Base-by-base conservation (phyloP, 30 jellyfish, hydroid and myxozoan species). In the Sanderia malayensis region DNA sequence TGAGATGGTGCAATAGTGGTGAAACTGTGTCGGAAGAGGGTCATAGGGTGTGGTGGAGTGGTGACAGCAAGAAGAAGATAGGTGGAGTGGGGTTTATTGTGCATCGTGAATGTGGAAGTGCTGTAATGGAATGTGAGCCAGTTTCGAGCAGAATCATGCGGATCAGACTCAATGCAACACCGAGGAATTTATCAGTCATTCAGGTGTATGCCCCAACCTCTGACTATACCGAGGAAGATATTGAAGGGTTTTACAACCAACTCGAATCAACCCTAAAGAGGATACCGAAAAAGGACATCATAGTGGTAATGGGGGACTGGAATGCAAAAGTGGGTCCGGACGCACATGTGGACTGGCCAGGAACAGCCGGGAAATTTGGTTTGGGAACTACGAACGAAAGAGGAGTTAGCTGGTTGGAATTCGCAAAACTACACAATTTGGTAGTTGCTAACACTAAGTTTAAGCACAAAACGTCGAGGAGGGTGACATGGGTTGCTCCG, bases 171-270 rank as follows among this genome's bases (percentile, higher is more conserved):
- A 20, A 49, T 27, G 9, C 67, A 32, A 37, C 52, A 67, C 79
- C 79, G 52, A 55, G 64, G 23, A 74, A 74, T 47, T 41, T 74
- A 46, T 55, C 78, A 6, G 37, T 74, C 67, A 74, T 59, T 10
- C 86, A 74, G 34, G 86, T 58, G 86, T 57, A 57, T 59, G 86
- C 86, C 18, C 86, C 86, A 34, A 74, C 86, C 28, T 57, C 77
- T 3, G 86, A 74, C 23, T 0, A 46, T 67, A 74, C 17, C 67
- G 86, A 59, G 31, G 79, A 74, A 57, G 47, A 68, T 19, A 37
- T 74, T 37, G 86, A 74, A 58, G 29, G 10, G 24, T 74, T 74
- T 37, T 74, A 57, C 86, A 60, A 59, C n/a, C 67, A 74, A 44
- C 66, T 74, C 19, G 86, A 74, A 46, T 44, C 77, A 24, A 55